Base-by-base conservation (phyloP, 2,113 vertebrate species). In the Hystrix cristata region DNA sequence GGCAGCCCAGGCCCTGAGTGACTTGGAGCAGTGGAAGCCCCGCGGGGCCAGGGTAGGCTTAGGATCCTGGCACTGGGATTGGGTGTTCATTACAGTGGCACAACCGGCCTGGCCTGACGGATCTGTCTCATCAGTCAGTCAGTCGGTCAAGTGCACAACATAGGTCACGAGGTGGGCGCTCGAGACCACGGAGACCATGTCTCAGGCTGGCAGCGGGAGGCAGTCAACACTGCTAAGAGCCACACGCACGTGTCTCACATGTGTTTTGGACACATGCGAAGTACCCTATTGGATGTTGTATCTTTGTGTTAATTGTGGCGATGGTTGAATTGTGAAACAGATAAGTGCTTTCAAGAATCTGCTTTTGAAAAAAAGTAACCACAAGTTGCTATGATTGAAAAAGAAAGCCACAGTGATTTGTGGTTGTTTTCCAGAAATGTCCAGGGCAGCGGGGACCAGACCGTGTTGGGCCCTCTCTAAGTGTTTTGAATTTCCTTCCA, bases 191-290 rank as follows among this genome's bases (percentile, higher is more conserved):
- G 38, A 12, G 38, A 38, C 8, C 7, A 1, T 1, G 21, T 25
- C 31, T 1, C 29, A 31, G 64, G 64, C 11, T 14, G 13, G 64
- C 15, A 19, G 15, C 11, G 65, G 6, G 34, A 16, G 7, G 65
- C 31, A 2, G 14, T 14, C 16, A 11, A n/a, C 6, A 3, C 65
- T 14, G 16, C 31, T 4, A 31, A 72, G 67, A 78, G 67, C 46
- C 2, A 1, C 1, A 1, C 0, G 2, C 38, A 38, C 1, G 0
- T 71, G n/a, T 14, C 18, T 79, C 34, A 25, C 48, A 29, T 16
- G 15, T 59, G 25, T 34, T 83, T 65, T 43, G 2, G 38, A 95
- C 79, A 14, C 55, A 79, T 11, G 27, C 85, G 12, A 3, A 25
- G 15, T 9, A 16, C 11, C 60, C 43, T 69, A 9, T 25, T 16